These are phyloP conservation scores for Brachylomia viminalis DNA, from an alignment of 2,888 invertebrate genomes.

Conservation along the genomic window DNA sequence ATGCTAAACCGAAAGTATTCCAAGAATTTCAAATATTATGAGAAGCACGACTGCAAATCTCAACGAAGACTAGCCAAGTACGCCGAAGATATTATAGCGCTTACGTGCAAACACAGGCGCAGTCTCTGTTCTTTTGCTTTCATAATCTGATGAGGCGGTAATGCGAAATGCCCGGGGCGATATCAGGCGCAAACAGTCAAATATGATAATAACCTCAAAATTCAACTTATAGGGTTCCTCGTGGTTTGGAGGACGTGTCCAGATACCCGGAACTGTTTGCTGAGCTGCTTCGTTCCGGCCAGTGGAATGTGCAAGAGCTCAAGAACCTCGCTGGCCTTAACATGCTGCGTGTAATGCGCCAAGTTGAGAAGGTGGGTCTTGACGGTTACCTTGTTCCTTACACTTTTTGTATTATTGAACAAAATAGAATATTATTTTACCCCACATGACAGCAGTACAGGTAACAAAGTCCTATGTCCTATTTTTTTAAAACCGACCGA, in stretches of 20 bases:
- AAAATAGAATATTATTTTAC: background rate
- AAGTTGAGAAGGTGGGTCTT: constrained; percentile 88
- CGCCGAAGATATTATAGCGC: background rate
- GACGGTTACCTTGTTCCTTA: background rate
- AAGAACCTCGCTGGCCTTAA: constrained; percentile 92
- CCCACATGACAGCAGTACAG: background rate
- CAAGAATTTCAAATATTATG: too few relatives aligned
- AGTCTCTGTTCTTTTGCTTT: background rate
- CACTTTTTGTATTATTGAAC: background rate
- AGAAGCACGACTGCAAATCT: background rate
- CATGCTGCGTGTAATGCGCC: constrained; percentile 91
- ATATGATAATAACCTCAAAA: background rate
- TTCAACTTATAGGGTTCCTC: constrained; percentile 88
- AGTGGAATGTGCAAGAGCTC: constrained; percentile 91
- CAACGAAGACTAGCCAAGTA: background rate
- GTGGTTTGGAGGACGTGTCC: constrained; percentile 93
- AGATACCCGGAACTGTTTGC: constrained; percentile 93
- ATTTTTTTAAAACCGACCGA: background rate
- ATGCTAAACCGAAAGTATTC: too few relatives aligned
- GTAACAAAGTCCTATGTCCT: background rate
- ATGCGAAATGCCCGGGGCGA: background rate
- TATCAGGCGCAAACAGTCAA: background rate
- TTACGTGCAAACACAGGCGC: background rate
- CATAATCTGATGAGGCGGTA: background rate
- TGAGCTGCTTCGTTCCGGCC: constrained; percentile 91